Base-by-base conservation (phyloP, 2,113 vertebrate species). In the Apodemus speciosus region DNA sequence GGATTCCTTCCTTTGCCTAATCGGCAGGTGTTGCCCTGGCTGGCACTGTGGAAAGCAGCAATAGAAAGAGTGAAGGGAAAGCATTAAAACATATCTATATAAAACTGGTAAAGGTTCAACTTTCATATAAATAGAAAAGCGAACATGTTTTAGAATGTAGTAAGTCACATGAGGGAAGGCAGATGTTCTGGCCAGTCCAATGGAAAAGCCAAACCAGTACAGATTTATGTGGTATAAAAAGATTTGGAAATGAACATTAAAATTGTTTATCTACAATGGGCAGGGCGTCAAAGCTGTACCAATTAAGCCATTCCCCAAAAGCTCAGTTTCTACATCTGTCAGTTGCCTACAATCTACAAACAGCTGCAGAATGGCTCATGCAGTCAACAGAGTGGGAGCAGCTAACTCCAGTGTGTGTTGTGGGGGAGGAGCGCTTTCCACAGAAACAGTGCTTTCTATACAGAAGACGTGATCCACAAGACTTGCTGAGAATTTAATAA, bases 401-500 rank as follows among this genome's bases (percentile, higher is more conserved):
- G 69, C 58, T 90, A 69, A n/a, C 60, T 49, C 51, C 49, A 20
- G 72, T 32, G 27, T 9, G 15, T 76, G 30, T 25, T 25, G 0
- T 21, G 69, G 40, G 84, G 71, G 16, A 32, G 25, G 49, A 9
- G 9, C 2, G 4, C 64, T 72, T 89, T 62, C 80, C 9, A 13
- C 21, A 30, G 53, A 94, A 94, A 81, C 46, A 71, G 5, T 4
- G 49, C 62, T 64, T 79, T 88, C 77, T 60, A 35, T 25, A 3
- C 18, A 87, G 80, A 91, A 90, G 13, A 43, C 5, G 4, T 62
- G 4, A 77, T 92, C 43, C 2, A 3, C 69, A 80, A 79, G 68
- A 75, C 43, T 86, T 84, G 69, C 80, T 38, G 32, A 80, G 58
- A 76, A 84, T 89, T 94, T 94, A 83, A 83, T 92, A 72, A 88